Conservation (phyloP, 2,113 vertebrate species). For the Lathamus discolor region DNA sequence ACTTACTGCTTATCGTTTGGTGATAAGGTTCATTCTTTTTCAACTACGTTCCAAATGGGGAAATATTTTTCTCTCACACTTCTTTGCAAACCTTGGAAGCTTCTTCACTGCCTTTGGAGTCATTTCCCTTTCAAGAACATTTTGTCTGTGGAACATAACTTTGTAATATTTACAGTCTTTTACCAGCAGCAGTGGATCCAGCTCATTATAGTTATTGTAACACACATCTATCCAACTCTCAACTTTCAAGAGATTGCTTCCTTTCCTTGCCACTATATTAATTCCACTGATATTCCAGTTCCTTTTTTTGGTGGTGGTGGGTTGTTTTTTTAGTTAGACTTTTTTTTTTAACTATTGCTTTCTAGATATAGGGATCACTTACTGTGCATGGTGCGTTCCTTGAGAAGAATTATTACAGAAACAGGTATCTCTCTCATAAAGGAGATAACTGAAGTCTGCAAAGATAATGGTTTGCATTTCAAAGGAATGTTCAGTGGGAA, state of each 20-base stretch:
- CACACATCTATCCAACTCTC: background rate
- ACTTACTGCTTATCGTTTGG: slow-evolving; percentile 6
- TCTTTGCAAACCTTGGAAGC: background rate
- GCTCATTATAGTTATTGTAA: background rate
- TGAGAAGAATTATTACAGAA: background rate
- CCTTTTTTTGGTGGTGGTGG: background rate
- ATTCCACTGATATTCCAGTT: background rate
- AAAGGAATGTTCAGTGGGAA: background rate
- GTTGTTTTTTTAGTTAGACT: background rate
- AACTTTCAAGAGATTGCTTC: background rate
- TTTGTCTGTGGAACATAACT: background rate
- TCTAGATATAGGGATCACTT: background rate
- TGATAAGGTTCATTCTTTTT: slow-evolving; percentile 35
- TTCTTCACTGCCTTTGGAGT: background rate
- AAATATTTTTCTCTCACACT: background rate
- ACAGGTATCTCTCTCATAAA: background rate
- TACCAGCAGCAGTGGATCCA: background rate
- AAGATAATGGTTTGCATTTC: background rate
- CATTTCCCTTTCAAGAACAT: background rate
- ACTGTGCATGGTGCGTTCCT: background rate
- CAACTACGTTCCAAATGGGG: background rate
- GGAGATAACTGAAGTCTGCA: background rate
- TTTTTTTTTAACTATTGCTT: background rate
- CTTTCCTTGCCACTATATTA: background rate
- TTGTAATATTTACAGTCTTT: background rate